phyloP scores from a whole-genome alignment of 1,140 invertebrate genomes.

The Drosophila bifasciata region DNA sequence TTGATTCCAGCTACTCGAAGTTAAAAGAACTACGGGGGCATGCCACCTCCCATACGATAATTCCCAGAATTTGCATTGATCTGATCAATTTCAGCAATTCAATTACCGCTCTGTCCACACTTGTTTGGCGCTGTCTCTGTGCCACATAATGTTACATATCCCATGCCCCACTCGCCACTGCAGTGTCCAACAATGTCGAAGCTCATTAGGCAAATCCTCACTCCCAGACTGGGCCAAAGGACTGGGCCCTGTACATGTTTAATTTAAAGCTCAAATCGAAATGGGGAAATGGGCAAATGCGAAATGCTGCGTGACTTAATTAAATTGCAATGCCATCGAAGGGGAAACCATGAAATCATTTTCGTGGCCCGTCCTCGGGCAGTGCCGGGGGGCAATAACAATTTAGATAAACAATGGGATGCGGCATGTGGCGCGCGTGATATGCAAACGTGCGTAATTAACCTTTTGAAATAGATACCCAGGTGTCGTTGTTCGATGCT shows the following conservation, averaged over 20 bases:
- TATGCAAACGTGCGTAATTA: slow-evolving; percentile 75
- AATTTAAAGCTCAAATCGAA: slow-evolving; percentile 72
- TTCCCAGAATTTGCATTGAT: too few relatives aligned
- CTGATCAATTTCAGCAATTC: slow-evolving; percentile 17
- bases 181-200: slow-evolving; percentile 46
- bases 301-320: slow-evolving; percentile 79
- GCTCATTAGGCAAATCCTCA: slow-evolving; percentile 59
- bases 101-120: slow-evolving; percentile 34
- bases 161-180: slow-evolving; percentile 5
- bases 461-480: slow-evolving; percentile 65
- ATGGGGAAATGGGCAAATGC: too few relatives aligned
- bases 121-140: slow-evolving; percentile 8
- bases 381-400: slow-evolving; percentile 53
- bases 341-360: slow-evolving; percentile 11
- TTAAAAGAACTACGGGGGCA: too few relatives aligned
- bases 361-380: neutral
- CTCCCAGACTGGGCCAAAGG: slow-evolving; percentile 8
- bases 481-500: neutral
- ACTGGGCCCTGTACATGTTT: slow-evolving; percentile 30
- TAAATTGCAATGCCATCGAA: slow-evolving; percentile 70
- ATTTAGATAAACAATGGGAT: slow-evolving; percentile 68
- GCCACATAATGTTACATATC: neutral
- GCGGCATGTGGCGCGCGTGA: slow-evolving; percentile 63
- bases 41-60: too few relatives aligned
- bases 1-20: too few relatives aligned